Base-by-base conservation (phyloP, 2,113 vertebrate species). In the Glaucomys volans region DNA sequence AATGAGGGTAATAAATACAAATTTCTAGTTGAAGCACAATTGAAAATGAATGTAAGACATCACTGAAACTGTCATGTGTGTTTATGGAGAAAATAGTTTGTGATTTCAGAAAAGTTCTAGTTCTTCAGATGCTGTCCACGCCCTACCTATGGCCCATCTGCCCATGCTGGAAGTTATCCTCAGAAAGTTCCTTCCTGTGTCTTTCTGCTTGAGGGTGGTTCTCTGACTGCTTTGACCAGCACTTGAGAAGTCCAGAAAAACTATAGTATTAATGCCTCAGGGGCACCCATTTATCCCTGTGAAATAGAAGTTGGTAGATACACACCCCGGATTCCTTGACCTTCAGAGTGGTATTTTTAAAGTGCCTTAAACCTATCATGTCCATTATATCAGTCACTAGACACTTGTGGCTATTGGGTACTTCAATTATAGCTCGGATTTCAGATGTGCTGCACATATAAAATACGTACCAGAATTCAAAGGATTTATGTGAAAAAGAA, bases 91-190 rank as follows among this genome's bases (percentile, higher is more conserved):
- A 79, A 94, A 79, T n/a, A 74, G 30, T 50, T 28, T 44, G 47
- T 14, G 57, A 79, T 95, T 94, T 84, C 72, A 83, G 62, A 95
- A 62, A 93, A 84, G 32, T 84, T 67, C 52, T 83, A 74, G 64
- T 28, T 9, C 11, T 74, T 16, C 40, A 74, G 54, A 76, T 50
- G 9, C 26, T 64, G 22, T 66, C 37, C 24, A 17, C 66, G 17
- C 22, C 37, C 12, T 67, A 66, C 66, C 4, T 8, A 47, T 8
- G 30, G 11, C 32, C 14, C 26, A 13, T n/a, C 44, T 92, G 42
- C 14, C 40, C 71, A 28, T 59, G 37, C 35, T 82, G 69, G 32
- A 76, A 24, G 22, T 86, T 79, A 91, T 32, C 32, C 16, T 57
- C 8, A 42, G 52, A 26, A 62, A 62, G 83, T 64, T 88, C 75